A percentile compares a stretch with the other conserved stretches of the same genome.
phyloP scores from a whole-genome alignment of 2,797 vertebrate species.

The Oryzias dopingdopingensis region DNA sequence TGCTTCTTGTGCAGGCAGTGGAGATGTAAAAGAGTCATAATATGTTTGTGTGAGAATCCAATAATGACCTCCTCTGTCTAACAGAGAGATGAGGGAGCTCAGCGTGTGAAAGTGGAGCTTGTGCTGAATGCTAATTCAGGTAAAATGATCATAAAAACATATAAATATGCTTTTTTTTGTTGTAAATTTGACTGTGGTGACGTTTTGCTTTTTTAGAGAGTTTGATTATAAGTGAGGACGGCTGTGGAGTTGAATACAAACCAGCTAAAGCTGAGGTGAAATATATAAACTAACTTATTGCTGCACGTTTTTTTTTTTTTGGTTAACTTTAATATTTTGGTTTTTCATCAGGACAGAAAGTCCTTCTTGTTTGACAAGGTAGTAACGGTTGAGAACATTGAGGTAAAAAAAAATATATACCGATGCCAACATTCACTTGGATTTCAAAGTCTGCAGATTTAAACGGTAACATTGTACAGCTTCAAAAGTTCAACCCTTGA shows the following conservation, averaged over 20 bases:
- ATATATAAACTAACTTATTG: not conserved
- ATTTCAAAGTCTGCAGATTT: not conserved
- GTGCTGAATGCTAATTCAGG: constrained; percentile 50
- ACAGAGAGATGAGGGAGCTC: constrained; percentile 37
- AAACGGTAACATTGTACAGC: not conserved
- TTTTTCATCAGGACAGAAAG: constrained; percentile 45
- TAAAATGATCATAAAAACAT: constrained; percentile 26
- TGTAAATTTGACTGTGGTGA: not conserved
- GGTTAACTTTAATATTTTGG: not conserved
- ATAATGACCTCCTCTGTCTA: not conserved
- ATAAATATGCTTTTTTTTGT: not conserved
- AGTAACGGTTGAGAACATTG: constrained; percentile 66
- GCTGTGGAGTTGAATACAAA: constrained; percentile 58
- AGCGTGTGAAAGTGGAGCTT: constrained; percentile 60
- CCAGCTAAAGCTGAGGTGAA: constrained; percentile 58
- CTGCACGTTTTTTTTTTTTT: constrained; percentile 6
- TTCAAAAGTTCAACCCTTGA: constrained; percentile 14
- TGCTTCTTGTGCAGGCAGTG: not conserved
- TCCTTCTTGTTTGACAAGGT: constrained; percentile 75
- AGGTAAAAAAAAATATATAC: constrained; percentile 67
- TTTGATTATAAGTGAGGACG: constrained; percentile 51
- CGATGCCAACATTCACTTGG: not conserved
- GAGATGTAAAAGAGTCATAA: not conserved
- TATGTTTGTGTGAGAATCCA: not conserved
- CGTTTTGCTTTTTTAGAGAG: constrained; percentile 10